Evolutionary conservation across 2,888 invertebrate species (phyloP).

Genomic region (Vannuccia rotundouncinata): DNA sequence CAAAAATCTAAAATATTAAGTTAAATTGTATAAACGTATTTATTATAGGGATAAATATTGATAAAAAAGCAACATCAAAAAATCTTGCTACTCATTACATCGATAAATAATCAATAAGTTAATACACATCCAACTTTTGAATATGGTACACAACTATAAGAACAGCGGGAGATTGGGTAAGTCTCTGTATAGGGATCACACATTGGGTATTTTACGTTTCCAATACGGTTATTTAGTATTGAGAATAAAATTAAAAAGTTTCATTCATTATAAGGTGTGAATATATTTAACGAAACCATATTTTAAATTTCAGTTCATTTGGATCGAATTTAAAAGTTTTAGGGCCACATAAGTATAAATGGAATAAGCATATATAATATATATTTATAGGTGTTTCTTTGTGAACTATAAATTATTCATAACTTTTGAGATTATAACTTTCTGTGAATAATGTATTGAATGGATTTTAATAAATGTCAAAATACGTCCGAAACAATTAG

Average conservation of each 20-base stretch:
- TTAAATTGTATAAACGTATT: too few species aligned
- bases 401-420: background rate
- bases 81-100: too few species aligned
- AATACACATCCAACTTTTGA: too few species aligned
- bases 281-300: conserved; percentile 9
- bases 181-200: conserved; percentile 23
- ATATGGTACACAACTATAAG: too few species aligned
- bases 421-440: background rate
- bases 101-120: too few species aligned
- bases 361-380: background rate
- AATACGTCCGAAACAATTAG: too few species aligned
- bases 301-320: conserved; percentile 13
- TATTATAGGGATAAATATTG: too few species aligned
- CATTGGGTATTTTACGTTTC: conserved; percentile 16
- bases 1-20: too few species aligned
- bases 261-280: conserved; percentile 5
- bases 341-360: conserved; percentile 5
- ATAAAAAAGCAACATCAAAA: too few species aligned
- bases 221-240: conserved; percentile 11
- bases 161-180: too few species aligned
- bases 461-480: too few species aligned
- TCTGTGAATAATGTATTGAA: too few species aligned
- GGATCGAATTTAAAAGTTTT: conserved; percentile 9
- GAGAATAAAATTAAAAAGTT: conserved; percentile 12
- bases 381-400: conserved; percentile 14